Evolutionary conservation across 2,113 vertebrate genomes (phyloP).

Genomic region (Bambusicola thoracicus): DNA sequence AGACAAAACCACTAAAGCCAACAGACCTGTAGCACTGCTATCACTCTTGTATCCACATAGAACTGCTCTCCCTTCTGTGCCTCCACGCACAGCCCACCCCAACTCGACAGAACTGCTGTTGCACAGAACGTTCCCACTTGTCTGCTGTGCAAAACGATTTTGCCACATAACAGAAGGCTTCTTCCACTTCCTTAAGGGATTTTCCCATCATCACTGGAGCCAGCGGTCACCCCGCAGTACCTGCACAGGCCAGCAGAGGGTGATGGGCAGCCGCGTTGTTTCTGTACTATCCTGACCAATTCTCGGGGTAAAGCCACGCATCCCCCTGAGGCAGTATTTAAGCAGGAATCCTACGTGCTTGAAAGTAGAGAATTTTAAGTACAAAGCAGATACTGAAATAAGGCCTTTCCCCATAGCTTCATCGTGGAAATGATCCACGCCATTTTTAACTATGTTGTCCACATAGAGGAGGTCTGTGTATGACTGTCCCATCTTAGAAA

Average conservation of each 20-base stretch:
- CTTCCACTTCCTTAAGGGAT: neutral
- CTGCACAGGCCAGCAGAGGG: conserved; percentile 52
- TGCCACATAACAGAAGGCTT: neutral
- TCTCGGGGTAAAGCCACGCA: neutral
- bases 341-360: neutral
- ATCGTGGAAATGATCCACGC: rapidly evolving
- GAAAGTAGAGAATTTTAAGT: too few species aligned
- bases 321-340: neutral
- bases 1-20: neutral
- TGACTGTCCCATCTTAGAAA: neutral
- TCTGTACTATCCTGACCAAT: neutral
- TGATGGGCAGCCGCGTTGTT: neutral
- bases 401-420: neutral
- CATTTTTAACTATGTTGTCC: neutral
- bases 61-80: neutral
- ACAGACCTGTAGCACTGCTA: neutral
- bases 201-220: neutral
- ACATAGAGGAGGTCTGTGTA: neutral
- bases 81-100: neutral
- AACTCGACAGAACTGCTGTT: neutral
- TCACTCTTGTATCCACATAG: neutral
- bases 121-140: neutral
- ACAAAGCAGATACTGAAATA: neutral
- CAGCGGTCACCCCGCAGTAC: neutral
- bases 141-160: neutral